Evolutionary conservation across 2,113 vertebrate species (phyloP), one percentile per base, ranked within the genome.

Genomic region (Excalfactoria chinensis): DNA sequence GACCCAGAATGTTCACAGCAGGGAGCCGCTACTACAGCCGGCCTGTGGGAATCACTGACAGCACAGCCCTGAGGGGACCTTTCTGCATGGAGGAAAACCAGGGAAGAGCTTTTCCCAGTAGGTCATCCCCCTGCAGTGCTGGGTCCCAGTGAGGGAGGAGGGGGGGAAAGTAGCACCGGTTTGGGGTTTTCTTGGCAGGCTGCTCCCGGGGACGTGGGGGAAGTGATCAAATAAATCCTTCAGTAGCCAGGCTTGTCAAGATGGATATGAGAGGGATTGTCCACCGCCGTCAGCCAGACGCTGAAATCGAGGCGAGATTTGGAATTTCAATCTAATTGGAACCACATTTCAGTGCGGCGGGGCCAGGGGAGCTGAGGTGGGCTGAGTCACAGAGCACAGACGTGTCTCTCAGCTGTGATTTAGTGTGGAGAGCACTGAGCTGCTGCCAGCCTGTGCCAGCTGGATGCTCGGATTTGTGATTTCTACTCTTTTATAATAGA

Each of bases 291-390:
- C 93, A 91, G 89, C 93, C 95, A 93, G 96, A 93, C 90, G 75
- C 91, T 95, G 60, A 71, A 86, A 75, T 78, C 44, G 21, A 95
- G 94, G 94, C 87, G 89, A 71, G 79, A 85, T 76, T 80, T 93
- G 95, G 95, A 96, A 94, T 95, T 89, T 92, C 34, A 3, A 68
- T 91, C 89, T 95, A 88, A 96, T 95, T 95, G 96, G 93, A 96
- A 94, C 93, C 94, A 87, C 9, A 94, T 74, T 93, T 82, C 8
- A 4, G 86, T 6, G 5, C 26, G 9, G 73, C 37, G 3, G 81
- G 77, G 74, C 89, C 1, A 5, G 87, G 71, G 89, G 70, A 64
- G 94, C 91, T 6, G 66, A 89, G 94, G 94, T 89, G 94, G 95
- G 86, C 93, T 94, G 96, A 96, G 92, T 94, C 93, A 95, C 88